These are phyloP conservation scores for Suncus etruscus DNA, from an alignment of 2,113 vertebrate species.

Conservation along the genomic window DNA sequence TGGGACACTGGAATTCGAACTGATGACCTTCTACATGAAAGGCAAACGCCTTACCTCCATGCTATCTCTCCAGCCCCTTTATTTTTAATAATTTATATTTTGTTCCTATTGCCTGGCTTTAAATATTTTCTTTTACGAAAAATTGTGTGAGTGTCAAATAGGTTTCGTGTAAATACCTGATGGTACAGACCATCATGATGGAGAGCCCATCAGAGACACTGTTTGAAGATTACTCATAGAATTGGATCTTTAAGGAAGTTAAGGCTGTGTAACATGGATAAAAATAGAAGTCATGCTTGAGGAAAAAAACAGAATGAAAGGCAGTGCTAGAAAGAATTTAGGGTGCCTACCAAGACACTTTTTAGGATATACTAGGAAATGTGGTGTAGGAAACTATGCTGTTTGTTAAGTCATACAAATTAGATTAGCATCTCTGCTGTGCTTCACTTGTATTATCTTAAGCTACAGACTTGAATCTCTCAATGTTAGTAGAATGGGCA, in stretches of 20 bases:
- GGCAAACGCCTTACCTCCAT: background rate
- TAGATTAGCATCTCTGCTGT: background rate
- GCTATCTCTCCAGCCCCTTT: background rate
- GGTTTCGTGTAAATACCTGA: background rate
- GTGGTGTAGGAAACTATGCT: background rate
- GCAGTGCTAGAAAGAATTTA: background rate
- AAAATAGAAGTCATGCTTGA: background rate
- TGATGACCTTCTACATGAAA: too few species aligned
- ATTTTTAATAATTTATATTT: slow-evolving; percentile 20
- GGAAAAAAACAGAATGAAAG: background rate
- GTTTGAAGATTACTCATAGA: background rate
- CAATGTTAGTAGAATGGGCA: background rate
- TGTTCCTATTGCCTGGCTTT: background rate
- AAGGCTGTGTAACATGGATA: background rate
- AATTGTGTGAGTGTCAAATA: background rate
- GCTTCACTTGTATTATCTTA: background rate
- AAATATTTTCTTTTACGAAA: background rate
- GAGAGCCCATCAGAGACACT: background rate
- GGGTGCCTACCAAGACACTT: background rate
- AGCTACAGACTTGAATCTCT: background rate
- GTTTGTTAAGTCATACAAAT: background rate
- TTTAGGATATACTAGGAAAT: background rate
- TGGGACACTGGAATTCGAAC: too few species aligned
- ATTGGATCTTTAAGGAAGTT: background rate
- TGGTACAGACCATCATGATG: background rate